Evolutionary conservation across 2,113 vertebrate species (phyloP), one percentile per base, ranked within the genome.

Genomic region (Gallinago undulata): DNA sequence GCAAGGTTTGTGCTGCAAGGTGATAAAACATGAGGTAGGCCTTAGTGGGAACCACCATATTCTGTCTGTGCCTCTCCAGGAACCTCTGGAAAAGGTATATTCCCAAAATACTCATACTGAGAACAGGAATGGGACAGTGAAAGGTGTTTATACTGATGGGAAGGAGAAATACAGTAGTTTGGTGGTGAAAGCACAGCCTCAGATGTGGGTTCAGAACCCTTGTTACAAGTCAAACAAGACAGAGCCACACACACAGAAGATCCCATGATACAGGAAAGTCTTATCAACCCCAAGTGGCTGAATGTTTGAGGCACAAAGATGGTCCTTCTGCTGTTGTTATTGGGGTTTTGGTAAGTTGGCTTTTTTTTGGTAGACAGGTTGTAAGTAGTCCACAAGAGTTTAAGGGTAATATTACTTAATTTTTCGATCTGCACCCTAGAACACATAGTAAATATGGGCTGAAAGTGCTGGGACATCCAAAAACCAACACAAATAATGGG

Each of bases 131-230:
- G 41, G 53, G 25, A 57, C 7, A 28, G 7, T 2, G 19, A 43
- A 48, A 79, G 0, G 0, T 10, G 3, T 60, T 76, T 13, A 7
- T 25, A 8, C 2, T 4, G 10, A 25, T 7, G 9, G 9, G 33
- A 63, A 48, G 39, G 39, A 73, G 79, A 73, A 87, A n/a, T 13
- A 39, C 23, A 8, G 17, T 19, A 30, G 50, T 10, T 35, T 73
- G 33, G 18, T 57, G 43, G 30, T 21, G 43, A 43, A 90, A 82
- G 7, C 5, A 28, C 17, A 75, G 55, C 18, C 28, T 78, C 74
- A 51, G 39, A 24, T 48, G n/a, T 50, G 22, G 14, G 4, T 60
- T 72, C 33, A 82, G 21, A 63, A 2, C 6, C n/a, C 21, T 37
- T 31, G 5, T 14, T 64, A 66, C 19, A 39, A 68, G 47, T 24